Evolutionary conservation across 1,140 invertebrate species (phyloP).

Genomic region (Musca domestica): DNA sequence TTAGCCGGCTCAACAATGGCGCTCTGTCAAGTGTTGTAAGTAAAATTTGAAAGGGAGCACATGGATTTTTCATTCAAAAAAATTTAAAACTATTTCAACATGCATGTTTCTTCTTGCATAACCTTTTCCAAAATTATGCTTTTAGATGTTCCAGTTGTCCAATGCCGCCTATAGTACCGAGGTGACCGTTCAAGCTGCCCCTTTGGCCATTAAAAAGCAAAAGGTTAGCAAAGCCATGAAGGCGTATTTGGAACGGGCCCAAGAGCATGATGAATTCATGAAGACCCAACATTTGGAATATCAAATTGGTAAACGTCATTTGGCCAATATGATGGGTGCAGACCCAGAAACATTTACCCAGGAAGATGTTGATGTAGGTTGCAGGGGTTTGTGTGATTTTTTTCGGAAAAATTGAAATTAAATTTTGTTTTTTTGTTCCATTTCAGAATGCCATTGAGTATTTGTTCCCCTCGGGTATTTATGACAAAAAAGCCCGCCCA

Average conservation of each 20-base stretch:
- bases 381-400: constrained; percentile 17
- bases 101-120: constrained; percentile 38
- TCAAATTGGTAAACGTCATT: constrained; percentile 87
- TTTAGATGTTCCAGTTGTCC: neutral
- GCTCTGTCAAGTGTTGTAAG: constrained; percentile 28
- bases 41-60: neutral
- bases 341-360: constrained; percentile 85
- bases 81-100: neutral
- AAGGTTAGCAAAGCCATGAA: constrained; percentile 83
- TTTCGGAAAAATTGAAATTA: constrained; percentile 3
- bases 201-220: constrained; percentile 56
- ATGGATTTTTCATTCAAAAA: constrained; percentile 1
- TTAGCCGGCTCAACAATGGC: constrained; percentile 24
- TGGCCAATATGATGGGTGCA: constrained; percentile 98
- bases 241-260: constrained; percentile 78
- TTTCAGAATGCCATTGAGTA: constrained; percentile 83
- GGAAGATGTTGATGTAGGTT: constrained; percentile 77
- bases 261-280: constrained; percentile 82
- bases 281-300: constrained; percentile 77
- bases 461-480: constrained; percentile 88
- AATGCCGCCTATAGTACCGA: constrained; percentile 33
- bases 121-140: constrained; percentile 29
- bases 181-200: constrained; percentile 45
- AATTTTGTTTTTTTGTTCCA: constrained; percentile 19
- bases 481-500: constrained; percentile 76